A percentile compares a stretch with the other conserved stretches of the same genome.
Conservation (phyloP, 2,797 vertebrate genomes). For the Dromococcyx pavoninus region DNA sequence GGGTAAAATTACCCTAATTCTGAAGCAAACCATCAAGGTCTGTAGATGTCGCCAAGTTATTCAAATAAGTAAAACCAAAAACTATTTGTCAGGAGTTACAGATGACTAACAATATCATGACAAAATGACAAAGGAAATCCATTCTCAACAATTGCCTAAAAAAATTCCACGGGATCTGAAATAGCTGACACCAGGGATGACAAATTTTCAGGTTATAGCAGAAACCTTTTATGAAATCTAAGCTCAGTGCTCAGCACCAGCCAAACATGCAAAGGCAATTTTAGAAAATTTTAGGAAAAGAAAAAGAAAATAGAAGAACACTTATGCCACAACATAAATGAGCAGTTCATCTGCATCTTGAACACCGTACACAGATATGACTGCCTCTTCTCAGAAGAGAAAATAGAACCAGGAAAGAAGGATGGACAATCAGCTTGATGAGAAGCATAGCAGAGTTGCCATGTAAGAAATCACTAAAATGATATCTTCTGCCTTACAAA, state of each 20-base stretch:
- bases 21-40: neutral
- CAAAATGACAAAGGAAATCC: neutral
- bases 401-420: neutral
- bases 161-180: neutral
- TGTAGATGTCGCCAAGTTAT: neutral
- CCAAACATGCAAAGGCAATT: neutral
- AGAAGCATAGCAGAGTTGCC: neutral
- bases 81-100: neutral
- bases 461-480: neutral
- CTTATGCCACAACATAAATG: neutral
- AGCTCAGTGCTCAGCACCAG: neutral
- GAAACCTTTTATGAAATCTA: neutral
- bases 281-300: neutral
- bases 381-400: neutral
- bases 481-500: neutral
- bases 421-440: neutral
- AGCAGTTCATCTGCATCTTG: neutral
- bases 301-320: neutral
- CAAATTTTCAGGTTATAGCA: neutral
- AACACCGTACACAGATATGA: neutral
- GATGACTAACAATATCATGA: neutral
- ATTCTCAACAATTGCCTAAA: neutral
- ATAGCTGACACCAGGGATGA: accelerated
- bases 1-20: neutral
- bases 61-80: neutral